Percentiles rank a stretch among this genome's conserved stretches.
Conservation (phyloP, 2,113 vertebrate species). For the Bambusicola thoracicus region DNA sequence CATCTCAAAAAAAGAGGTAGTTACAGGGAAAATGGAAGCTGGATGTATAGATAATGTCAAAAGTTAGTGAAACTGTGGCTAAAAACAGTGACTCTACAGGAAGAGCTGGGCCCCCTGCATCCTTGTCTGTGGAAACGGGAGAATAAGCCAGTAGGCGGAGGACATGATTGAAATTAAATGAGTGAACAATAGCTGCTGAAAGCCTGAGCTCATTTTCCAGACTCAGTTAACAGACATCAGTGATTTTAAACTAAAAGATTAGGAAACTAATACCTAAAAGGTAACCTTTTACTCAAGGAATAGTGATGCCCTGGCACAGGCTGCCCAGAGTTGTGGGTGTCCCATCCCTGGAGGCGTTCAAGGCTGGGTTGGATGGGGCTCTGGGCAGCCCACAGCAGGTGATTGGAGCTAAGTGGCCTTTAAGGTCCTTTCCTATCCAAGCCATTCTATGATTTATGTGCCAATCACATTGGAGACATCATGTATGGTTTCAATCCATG, state of each 20-base stretch:
- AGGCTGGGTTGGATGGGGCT: too few relatives aligned
- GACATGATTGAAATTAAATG: background rate
- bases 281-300: background rate
- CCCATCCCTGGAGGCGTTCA: too few relatives aligned
- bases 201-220: background rate
- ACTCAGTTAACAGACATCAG: background rate
- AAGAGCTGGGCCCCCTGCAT: background rate
- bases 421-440: background rate
- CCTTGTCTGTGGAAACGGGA: background rate
- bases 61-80: background rate
- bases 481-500: background rate
- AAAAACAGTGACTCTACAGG: background rate
- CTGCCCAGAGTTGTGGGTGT: too few relatives aligned
- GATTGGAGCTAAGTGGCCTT: background rate
- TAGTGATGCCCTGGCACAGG: background rate
- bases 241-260: background rate
- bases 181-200: background rate
- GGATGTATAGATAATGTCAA: background rate
- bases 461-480: background rate
- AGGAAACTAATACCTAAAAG: too few relatives aligned
- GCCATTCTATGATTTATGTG: background rate
- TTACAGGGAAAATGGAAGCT: background rate
- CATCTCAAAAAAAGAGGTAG: background rate
- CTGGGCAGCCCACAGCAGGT: background rate
- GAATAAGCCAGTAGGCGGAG: background rate